phyloP scores from a whole-genome alignment of 2,888 invertebrate genomes.

The Drosophila koepferae region DNA sequence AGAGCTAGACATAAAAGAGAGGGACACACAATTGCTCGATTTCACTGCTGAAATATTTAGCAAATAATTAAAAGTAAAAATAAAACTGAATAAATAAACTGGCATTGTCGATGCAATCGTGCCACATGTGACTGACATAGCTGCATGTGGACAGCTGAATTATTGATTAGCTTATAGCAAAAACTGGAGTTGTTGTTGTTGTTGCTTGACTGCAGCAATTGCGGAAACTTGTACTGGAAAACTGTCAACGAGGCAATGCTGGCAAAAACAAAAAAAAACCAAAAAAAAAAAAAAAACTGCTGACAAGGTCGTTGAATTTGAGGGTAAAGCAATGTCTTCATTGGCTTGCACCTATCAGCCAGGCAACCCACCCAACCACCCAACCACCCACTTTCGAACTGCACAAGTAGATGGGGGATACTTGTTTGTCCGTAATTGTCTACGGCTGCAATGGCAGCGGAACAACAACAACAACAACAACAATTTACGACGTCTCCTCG shows the following conservation, averaged over 20 bases:
- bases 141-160: conserved; percentile 25
- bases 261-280: conserved; percentile 29
- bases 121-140: conserved; percentile 3
- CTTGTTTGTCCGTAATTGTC: conserved; percentile 69
- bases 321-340: conserved; percentile 27
- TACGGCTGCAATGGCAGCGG: conserved; percentile 16
- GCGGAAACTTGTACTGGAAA: conserved; percentile 47
- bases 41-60: conserved; percentile 3
- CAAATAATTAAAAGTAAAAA: not conserved
- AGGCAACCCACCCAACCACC: not conserved
- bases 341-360: conserved; percentile 5
- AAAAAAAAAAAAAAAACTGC: conserved; percentile 24
- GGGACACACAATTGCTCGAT: not conserved
- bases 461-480: conserved; percentile 51
- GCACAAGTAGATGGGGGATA: not conserved
- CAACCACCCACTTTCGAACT: not conserved
- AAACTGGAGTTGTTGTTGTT: conserved; percentile 17
- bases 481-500: conserved; percentile 52
- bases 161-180: conserved; percentile 62
- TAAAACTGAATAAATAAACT: not conserved
- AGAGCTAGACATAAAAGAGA: too few relatives aligned
- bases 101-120: not conserved
- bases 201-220: conserved; percentile 25
- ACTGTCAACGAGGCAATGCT: conserved; percentile 63
- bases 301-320: conserved; percentile 71